Conservation (phyloP, 2,888 invertebrate genomes). For the Mesochorus sp. region DNA sequence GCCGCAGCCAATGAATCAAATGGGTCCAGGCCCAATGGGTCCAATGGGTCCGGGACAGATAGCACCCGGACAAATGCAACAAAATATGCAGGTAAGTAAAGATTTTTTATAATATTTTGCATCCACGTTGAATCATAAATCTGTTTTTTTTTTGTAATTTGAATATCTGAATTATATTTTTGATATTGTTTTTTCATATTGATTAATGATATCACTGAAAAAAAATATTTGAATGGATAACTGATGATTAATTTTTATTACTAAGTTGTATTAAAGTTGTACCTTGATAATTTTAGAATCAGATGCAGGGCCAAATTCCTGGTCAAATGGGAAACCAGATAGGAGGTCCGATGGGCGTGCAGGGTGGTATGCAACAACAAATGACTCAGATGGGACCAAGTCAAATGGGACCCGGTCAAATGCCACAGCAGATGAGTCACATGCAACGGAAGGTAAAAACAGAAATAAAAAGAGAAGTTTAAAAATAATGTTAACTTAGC, state of each 20-base stretch:
- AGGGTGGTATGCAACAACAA: constrained; percentile 76
- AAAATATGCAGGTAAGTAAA: constrained; percentile 74
- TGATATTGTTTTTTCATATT: not conserved
- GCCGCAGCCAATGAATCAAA: constrained; percentile 80
- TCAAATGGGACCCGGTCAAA: constrained; percentile 77
- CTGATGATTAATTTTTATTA: not conserved
- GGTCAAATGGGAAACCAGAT: constrained; percentile 80
- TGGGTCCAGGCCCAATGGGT: constrained; percentile 74
- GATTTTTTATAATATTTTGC: too few species aligned
- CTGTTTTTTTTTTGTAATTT: too few species aligned
- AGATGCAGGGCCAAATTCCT: constrained; percentile 78
- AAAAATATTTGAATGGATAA: too few species aligned
- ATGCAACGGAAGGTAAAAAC: constrained; percentile 78
- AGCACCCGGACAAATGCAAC: constrained; percentile 76
- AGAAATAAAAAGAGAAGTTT: not conserved
- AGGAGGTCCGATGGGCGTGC: constrained; percentile 76
- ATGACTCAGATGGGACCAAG: constrained; percentile 80
- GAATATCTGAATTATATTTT: not conserved
- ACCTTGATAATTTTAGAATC: constrained; percentile 68
- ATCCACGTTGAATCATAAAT: too few species aligned
- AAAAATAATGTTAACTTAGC: not conserved
- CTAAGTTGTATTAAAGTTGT: not conserved
- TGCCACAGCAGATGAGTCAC: constrained; percentile 83
- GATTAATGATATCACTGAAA: too few species aligned
- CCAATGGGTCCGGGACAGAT: constrained; percentile 76